These are phyloP conservation scores for Phasianus colchicus DNA, from an alignment of 2,113 vertebrate species.

Conservation along the genomic window DNA sequence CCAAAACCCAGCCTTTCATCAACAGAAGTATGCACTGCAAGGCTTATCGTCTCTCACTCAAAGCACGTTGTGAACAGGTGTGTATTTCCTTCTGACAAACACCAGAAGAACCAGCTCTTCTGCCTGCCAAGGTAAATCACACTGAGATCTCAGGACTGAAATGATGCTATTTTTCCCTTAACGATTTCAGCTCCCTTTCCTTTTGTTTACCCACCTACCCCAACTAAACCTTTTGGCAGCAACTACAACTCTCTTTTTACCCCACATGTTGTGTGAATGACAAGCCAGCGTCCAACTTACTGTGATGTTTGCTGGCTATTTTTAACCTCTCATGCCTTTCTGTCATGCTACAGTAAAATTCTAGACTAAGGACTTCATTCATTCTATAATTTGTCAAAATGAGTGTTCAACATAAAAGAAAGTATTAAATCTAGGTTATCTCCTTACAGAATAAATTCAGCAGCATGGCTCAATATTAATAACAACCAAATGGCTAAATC, in stretches of 20 bases:
- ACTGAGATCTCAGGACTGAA: not conserved
- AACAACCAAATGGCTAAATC: slow-evolving; percentile 34
- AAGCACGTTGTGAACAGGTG: not conserved
- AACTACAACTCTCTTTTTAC: not conserved
- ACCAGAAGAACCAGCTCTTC: not conserved
- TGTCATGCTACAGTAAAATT: not conserved
- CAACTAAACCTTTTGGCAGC: not conserved
- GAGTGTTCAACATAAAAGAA: not conserved
- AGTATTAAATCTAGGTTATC: slow-evolving; percentile 40
- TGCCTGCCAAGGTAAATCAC: not conserved
- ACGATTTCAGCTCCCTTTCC: not conserved
- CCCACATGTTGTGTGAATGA: not conserved
- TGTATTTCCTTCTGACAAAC: not conserved
- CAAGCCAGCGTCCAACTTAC: not conserved
- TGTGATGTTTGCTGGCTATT: not conserved
- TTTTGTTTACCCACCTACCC: not conserved
- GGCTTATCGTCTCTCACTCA: not conserved
- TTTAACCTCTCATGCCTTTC: not conserved
- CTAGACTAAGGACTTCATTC: not conserved
- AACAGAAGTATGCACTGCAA: not conserved
- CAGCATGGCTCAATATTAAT: slow-evolving; percentile 43
- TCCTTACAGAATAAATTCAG: slow-evolving; percentile 49
- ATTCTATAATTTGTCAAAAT: slow-evolving; percentile 11
- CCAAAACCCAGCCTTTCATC: not conserved
- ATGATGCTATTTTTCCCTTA: not conserved